A percentile compares a stretch with the other conserved stretches of the same genome.
phyloP scores from a whole-genome alignment of 2,797 vertebrate species.

The Danio aesculapii region DNA sequence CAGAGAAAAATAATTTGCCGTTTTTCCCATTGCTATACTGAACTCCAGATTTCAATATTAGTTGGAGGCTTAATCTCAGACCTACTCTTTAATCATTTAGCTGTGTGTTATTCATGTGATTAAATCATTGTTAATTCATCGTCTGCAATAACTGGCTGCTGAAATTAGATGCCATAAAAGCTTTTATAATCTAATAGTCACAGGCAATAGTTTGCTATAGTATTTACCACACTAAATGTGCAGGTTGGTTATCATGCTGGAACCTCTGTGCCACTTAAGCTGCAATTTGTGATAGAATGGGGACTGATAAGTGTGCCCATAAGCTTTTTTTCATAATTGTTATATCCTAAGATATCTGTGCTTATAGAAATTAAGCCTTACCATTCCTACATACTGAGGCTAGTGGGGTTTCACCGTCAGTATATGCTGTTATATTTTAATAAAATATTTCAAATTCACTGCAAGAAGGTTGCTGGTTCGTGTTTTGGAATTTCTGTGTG shows the following conservation, averaged over 20 bases:
- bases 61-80: not conserved
- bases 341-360: not conserved
- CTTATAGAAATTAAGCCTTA: not conserved
- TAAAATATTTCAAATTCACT: too few species aligned
- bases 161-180: not conserved
- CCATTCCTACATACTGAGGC: not conserved
- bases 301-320: not conserved
- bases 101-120: not conserved
- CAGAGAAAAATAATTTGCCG: too few species aligned
- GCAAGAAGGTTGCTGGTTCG: too few species aligned
- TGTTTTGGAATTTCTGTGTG: too few species aligned
- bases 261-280: not conserved
- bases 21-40: too few species aligned
- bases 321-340: not conserved
- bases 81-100: not conserved
- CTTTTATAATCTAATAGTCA: not conserved
- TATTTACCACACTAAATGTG: not conserved
- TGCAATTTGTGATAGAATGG: not conserved
- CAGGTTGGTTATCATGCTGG: not conserved
- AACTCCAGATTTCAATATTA: not conserved
- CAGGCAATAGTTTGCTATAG: too few species aligned
- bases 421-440: too few species aligned
- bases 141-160: not conserved
- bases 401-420: too few species aligned
- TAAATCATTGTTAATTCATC: not conserved